phyloP scores from a whole-genome alignment of 2,113 vertebrate species.

The Poeciliopsis prolifica region DNA sequence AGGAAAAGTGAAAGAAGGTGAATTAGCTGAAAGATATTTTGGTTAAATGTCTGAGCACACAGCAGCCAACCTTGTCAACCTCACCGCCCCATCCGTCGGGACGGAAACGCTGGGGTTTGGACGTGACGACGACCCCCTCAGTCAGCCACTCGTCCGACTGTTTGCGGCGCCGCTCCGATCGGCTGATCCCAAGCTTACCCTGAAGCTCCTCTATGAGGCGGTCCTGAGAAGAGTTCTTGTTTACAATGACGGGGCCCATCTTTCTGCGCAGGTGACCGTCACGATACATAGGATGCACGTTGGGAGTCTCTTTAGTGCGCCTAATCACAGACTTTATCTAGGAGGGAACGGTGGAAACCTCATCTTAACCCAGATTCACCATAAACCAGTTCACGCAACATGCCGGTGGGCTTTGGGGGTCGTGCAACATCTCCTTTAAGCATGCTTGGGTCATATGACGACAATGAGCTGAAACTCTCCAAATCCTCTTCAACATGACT shows the following conservation, averaged over 20 bases:
- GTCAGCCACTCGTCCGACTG: slow-evolving; percentile 89
- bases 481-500: background rate
- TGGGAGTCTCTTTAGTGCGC: slow-evolving; percentile 92
- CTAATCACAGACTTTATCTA: slow-evolving; percentile 96
- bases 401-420: slow-evolving; percentile 24
- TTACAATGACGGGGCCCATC: slow-evolving; percentile 87
- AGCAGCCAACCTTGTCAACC: slow-evolving; percentile 84
- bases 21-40: slow-evolving; percentile 2
- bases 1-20: slow-evolving; percentile 14
- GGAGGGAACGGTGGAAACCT: slow-evolving; percentile 49
- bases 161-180: slow-evolving; percentile 76
- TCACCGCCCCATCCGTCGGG: slow-evolving; percentile 78
- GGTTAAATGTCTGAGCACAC: slow-evolving; percentile 11
- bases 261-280: slow-evolving; percentile 88
- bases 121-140: slow-evolving; percentile 86
- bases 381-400: slow-evolving; percentile 12
- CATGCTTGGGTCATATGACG: slow-evolving; percentile 29
- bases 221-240: slow-evolving; percentile 92
- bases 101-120: slow-evolving; percentile 83
- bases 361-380: slow-evolving; percentile 16
- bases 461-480: background rate
- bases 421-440: slow-evolving; percentile 39
- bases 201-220: slow-evolving; percentile 91
- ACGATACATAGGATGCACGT: slow-evolving; percentile 94
- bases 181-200: slow-evolving; percentile 89